Evolutionary conservation across 2,888 invertebrate genomes (phyloP).

Genomic region (Acrocyrtus sp.): DNA sequence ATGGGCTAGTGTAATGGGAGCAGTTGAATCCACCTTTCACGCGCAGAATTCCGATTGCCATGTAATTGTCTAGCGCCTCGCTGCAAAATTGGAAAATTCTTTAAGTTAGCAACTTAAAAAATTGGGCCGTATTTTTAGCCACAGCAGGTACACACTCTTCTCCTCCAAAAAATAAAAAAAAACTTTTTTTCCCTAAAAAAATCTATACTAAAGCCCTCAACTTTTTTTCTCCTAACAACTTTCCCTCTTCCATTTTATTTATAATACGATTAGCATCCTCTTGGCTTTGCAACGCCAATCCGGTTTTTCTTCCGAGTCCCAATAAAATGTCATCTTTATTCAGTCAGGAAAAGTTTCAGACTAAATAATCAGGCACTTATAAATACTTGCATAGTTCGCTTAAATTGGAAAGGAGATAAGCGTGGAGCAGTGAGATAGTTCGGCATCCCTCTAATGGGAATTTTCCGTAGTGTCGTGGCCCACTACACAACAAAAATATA

Average conservation of each 20-base stretch:
- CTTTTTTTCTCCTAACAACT: too few species aligned
- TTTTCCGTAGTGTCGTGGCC: too few species aligned
- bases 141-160: too few species aligned
- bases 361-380: background rate
- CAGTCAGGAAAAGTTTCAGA: background rate
- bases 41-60: conserved; percentile 71
- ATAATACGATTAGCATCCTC: background rate
- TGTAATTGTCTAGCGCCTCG: conserved; percentile 71
- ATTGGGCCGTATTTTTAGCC: too few species aligned
- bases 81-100: conserved; percentile 65
- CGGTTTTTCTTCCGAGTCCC: background rate
- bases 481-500: too few species aligned
- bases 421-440: too few species aligned
- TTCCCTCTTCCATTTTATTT: background rate
- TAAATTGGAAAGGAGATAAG: too few species aligned
- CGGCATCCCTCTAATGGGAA: too few species aligned
- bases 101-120: too few species aligned
- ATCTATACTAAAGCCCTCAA: too few species aligned
- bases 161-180: background rate
- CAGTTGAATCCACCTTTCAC: conserved; percentile 70
- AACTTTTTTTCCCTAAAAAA: too few species aligned
- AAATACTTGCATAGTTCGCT: too few species aligned
- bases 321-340: background rate
- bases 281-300: background rate
- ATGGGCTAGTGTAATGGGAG: conserved; percentile 59